A percentile compares a stretch with the other conserved stretches of the same genome.
Conservation (phyloP, 2,797 vertebrate species). For the Myotis planiceps region DNA sequence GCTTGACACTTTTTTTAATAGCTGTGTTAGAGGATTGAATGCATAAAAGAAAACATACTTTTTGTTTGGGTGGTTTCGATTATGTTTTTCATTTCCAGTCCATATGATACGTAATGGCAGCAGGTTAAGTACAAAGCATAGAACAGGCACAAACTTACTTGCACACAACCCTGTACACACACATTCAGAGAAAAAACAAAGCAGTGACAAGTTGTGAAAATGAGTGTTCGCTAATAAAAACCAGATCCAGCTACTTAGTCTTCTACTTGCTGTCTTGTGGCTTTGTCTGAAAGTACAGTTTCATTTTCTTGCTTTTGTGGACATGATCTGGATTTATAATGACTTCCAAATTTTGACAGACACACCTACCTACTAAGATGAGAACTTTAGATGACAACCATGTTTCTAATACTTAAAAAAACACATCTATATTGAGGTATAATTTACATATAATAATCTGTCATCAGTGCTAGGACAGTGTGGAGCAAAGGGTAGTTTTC, state of each 20-base stretch:
- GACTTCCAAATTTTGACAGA: constrained; percentile 41
- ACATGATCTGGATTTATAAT: constrained; percentile 9
- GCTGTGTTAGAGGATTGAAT: not conserved
- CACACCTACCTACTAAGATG: not conserved
- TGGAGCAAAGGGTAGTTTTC: not conserved
- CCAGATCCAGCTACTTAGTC: not conserved
- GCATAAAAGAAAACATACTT: not conserved
- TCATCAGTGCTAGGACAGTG: not conserved
- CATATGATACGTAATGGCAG: constrained; percentile 5
- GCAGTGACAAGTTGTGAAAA: constrained; percentile 66
- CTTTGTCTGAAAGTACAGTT: constrained; percentile 31
- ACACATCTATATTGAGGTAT: not conserved
- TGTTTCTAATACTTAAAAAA: not conserved
- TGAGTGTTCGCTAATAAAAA: constrained; percentile 56
- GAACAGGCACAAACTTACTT: not conserved
- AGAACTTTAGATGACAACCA: not conserved
- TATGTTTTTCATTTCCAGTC: constrained; percentile 52
- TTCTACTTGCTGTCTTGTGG: not conserved
- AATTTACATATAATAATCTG: not conserved
- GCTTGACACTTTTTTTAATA: constrained; percentile 6
- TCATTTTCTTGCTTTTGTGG: constrained; percentile 40
- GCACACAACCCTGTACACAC: not conserved
- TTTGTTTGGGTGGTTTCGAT: constrained; percentile 34
- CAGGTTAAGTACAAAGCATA: constrained; percentile 2
- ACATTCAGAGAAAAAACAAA: not conserved